Percentiles rank a stretch among this genome's conserved stretches.
phyloP scores from a whole-genome alignment of 2,888 invertebrate species.

The Dasypogon diadema region DNA sequence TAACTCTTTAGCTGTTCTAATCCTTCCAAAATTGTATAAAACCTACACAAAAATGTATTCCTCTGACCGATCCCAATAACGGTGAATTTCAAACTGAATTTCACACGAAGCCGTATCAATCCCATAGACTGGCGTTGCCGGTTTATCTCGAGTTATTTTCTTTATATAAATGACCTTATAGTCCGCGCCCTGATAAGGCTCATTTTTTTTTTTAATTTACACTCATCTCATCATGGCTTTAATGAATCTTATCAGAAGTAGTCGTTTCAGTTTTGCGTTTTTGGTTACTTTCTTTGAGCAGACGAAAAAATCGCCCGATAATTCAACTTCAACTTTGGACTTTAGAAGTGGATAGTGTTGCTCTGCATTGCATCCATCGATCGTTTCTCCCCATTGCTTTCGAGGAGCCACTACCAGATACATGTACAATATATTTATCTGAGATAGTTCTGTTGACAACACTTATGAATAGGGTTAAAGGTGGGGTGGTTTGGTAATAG shows the following conservation, averaged over 20 bases:
- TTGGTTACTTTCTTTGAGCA: slow-evolving; percentile 33
- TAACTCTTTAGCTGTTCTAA: not conserved
- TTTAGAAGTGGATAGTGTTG: slow-evolving; percentile 10
- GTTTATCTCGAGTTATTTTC: slow-evolving; percentile 31
- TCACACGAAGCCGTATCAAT: not conserved
- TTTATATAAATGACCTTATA: slow-evolving; percentile 28
- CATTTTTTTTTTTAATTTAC: slow-evolving; percentile 13
- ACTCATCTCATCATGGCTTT: not conserved
- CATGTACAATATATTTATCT: too few species aligned
- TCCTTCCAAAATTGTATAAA: not conserved
- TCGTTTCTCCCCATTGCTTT: not conserved
- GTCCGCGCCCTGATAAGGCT: slow-evolving; percentile 1
- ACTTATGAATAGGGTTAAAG: not conserved
- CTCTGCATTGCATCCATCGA: not conserved
- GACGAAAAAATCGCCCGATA: slow-evolving; percentile 25
- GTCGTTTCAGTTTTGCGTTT: slow-evolving; percentile 36
- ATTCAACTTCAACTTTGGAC: slow-evolving; percentile 22
- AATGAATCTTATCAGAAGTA: slow-evolving; percentile 11
- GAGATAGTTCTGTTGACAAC: not conserved
- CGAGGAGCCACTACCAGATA: not conserved
- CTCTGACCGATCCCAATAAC: not conserved
- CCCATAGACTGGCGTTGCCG: slow-evolving; percentile 9
- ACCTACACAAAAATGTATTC: not conserved
- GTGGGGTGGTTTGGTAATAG: not conserved
- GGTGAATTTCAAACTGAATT: slow-evolving; percentile 19